These are phyloP conservation scores for Glareola pratincola DNA, from an alignment of 2,113 vertebrate species.

Conservation along the genomic window DNA sequence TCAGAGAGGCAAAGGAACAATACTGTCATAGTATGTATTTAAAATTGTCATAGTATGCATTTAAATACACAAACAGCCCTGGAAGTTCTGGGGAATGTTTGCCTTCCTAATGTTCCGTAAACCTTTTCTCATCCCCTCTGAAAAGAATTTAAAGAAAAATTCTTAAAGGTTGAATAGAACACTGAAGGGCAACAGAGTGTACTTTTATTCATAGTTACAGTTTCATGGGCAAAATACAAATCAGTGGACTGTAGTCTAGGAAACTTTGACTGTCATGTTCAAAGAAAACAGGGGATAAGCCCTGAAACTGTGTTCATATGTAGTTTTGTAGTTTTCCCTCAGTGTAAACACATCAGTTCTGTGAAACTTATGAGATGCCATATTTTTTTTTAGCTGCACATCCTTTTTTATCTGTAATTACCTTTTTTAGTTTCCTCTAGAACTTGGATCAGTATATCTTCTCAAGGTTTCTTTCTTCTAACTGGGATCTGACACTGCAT, in stretches of 20 bases:
- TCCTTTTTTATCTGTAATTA: no score
- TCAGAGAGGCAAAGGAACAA: neutral
- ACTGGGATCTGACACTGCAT: neutral
- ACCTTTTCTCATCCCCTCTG: neutral
- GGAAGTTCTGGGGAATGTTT: neutral
- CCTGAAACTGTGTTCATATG: neutral
- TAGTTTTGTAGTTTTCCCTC: neutral
- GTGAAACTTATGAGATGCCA: neutral
- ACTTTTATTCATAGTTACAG: neutral
- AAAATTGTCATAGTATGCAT: neutral
- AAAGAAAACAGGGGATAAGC: neutral
- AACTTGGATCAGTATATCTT: neutral
- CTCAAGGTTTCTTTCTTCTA: neutral
- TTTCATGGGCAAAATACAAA: neutral
- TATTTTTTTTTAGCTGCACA: neutral
- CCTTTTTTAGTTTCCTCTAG: neutral
- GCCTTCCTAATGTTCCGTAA: neutral
- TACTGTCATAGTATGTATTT: neutral
- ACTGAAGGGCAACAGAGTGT: neutral
- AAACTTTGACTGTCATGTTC: neutral
- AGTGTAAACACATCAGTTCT: neutral
- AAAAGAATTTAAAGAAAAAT: neutral
- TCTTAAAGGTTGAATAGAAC: neutral
- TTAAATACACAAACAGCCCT: neutral
- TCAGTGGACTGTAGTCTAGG: neutral